Conservation (phyloP, 2,113 vertebrate genomes). For the Ophthalmolycus amberensis region DNA sequence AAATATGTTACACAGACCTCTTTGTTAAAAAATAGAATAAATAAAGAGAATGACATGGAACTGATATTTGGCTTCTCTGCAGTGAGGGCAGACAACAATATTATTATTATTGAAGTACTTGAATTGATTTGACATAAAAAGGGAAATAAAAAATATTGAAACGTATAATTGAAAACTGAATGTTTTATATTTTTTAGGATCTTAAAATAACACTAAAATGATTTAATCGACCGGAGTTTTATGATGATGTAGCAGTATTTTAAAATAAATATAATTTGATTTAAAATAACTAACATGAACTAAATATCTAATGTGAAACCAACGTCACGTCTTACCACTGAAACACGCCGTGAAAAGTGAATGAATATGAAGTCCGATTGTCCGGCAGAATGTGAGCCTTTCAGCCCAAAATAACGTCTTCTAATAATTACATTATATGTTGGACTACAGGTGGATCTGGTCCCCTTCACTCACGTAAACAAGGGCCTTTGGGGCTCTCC, state of each 20-base stretch:
- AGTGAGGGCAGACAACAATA: no score
- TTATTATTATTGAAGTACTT: neutral
- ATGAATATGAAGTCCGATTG: neutral
- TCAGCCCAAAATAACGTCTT: neutral
- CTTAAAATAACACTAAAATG: neutral
- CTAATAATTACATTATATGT: slow-evolving; percentile 40
- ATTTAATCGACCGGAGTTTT: neutral
- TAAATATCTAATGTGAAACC: neutral
- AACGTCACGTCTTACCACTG: neutral
- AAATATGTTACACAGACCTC: neutral
- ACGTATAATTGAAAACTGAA: neutral
- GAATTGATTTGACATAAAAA: neutral
- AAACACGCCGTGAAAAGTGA: slow-evolving; percentile 3
- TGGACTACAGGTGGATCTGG: slow-evolving; percentile 65
- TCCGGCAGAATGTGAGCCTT: neutral
- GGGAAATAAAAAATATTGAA: neutral
- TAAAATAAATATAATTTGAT: neutral
- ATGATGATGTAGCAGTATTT: neutral
- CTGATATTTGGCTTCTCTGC: neutral
- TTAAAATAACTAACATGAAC: neutral
- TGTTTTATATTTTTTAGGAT: neutral
- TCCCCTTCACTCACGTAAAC: slow-evolving; percentile 3
- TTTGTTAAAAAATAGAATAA: neutral
- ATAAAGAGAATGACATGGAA: neutral
- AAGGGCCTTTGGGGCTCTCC: slow-evolving; percentile 25